These are phyloP conservation scores for Eristalis intricaria DNA, from an alignment of 2,888 invertebrate genomes.

Conservation along the genomic window DNA sequence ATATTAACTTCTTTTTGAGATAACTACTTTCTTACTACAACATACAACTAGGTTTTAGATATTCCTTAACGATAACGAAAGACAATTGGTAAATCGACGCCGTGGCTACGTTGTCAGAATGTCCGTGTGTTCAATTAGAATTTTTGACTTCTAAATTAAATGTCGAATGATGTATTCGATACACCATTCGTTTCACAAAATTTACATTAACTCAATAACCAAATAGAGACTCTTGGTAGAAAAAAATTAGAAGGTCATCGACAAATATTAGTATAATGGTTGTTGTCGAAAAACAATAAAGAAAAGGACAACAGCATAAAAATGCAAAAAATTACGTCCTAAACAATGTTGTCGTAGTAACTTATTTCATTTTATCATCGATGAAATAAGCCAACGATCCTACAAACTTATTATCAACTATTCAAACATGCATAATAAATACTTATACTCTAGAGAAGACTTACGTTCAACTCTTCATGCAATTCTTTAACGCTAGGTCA, in stretches of 20 bases:
- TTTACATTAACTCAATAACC: neutral
- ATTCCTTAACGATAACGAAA: neutral
- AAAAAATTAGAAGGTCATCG: neutral
- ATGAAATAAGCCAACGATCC: neutral
- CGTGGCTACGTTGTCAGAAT: no score
- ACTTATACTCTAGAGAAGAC: conserved; percentile 4
- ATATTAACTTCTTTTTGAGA: neutral
- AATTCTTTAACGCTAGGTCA: conserved; percentile 45
- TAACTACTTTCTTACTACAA: neutral
- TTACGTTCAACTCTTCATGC: conserved; percentile 60
- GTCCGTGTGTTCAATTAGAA: no score
- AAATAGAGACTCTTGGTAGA: neutral
- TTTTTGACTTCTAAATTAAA: no score
- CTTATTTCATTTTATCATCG: neutral
- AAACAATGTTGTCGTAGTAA: neutral
- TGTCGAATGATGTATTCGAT: no score
- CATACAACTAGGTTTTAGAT: neutral
- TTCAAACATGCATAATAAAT: conserved; percentile 21
- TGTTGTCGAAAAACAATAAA: neutral
- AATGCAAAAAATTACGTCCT: neutral
- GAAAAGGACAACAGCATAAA: neutral
- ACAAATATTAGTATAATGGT: neutral
- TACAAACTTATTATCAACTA: neutral
- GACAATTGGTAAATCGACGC: neutral
- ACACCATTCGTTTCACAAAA: no score